These are phyloP conservation scores for Cebus imitator DNA, from an alignment of 2,113 vertebrate genomes.

Conservation along the genomic window DNA sequence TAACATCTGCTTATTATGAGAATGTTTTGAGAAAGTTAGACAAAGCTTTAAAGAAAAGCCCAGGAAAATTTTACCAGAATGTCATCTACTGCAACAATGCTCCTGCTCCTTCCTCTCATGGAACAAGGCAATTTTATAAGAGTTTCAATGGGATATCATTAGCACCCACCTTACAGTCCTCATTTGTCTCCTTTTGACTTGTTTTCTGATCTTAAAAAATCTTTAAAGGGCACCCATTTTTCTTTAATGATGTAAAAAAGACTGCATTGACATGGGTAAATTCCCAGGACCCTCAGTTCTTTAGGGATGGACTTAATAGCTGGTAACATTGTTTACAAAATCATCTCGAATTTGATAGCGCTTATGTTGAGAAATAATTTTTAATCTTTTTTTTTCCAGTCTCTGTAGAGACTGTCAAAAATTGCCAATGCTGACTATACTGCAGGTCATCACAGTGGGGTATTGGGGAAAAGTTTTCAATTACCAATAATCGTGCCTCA, in stretches of 20 bases:
- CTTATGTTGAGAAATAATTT: not conserved
- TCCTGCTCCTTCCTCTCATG: not conserved
- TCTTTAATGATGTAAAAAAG: not conserved
- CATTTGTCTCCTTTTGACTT: not conserved
- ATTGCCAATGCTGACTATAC: too few relatives aligned
- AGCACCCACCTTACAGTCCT: not conserved
- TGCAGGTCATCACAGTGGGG: too few relatives aligned
- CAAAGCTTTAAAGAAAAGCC: not conserved
- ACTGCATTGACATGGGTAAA: not conserved
- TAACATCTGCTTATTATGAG: not conserved
- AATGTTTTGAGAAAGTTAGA: not conserved
- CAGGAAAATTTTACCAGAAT: not conserved
- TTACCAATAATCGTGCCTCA: too few relatives aligned
- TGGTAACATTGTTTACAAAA: not conserved
- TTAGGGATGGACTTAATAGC: not conserved
- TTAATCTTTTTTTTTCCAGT: too few relatives aligned
- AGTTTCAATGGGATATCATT: not conserved
- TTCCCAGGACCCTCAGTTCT: not conserved
- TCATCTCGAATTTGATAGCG: not conserved
- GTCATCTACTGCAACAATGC: not conserved
- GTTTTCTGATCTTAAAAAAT: not conserved
- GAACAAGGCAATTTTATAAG: not conserved
- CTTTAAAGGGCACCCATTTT: not conserved
- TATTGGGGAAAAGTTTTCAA: too few relatives aligned
- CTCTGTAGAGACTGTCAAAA: too few relatives aligned